Evolutionary conservation across 2,888 invertebrate species (phyloP).

Genomic region (Polylopha cassiicola): DNA sequence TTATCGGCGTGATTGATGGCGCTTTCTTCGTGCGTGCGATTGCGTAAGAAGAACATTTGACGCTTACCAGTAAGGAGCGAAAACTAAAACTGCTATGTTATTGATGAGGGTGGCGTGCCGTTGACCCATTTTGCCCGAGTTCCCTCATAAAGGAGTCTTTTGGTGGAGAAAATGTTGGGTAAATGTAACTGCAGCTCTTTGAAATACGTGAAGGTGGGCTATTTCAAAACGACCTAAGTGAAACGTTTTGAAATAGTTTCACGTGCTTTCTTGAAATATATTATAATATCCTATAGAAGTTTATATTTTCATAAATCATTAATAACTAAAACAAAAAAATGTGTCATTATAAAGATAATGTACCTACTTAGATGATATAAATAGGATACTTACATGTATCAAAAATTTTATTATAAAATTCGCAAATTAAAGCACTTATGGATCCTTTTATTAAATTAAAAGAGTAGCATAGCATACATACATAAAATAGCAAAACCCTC

Average conservation of each 20-base stretch:
- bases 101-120: conserved; percentile 41
- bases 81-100: conserved; percentile 29
- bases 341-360: no score
- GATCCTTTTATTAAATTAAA: no score
- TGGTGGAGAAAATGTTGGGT: conserved; percentile 25
- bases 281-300: no score
- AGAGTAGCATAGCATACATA: no score
- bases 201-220: conserved; percentile 1
- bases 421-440: background rate
- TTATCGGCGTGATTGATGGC: conserved; percentile 3
- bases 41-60: no score
- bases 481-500: no score
- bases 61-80: conserved; percentile 1
- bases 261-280: no score
- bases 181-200: conserved; percentile 24
- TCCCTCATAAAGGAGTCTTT: conserved; percentile 29
- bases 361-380: no score
- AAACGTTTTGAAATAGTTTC: no score
- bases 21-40: background rate
- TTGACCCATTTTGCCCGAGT: conserved; percentile 42
- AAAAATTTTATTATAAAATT: background rate
- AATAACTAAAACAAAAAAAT: no score
- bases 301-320: no score
- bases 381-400: no score
- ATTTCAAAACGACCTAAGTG: background rate